Conservation (phyloP, 2,888 invertebrate genomes). For the Netelia fuscicornis region DNA sequence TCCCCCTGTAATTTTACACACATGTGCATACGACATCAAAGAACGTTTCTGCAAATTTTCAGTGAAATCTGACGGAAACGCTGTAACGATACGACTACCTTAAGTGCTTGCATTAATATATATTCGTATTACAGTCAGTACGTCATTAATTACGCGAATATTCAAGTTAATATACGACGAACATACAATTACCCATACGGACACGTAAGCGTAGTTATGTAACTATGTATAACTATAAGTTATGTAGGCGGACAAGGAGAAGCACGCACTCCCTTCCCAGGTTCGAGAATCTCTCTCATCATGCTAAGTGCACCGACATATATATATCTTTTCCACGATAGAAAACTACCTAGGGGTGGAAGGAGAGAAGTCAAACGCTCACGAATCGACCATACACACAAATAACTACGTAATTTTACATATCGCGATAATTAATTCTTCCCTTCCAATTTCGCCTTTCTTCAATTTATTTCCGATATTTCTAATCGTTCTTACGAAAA, state of each 20-base stretch:
- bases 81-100: no score
- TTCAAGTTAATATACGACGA: not conserved
- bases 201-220: not conserved
- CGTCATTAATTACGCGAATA: not conserved
- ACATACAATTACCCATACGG: not conserved
- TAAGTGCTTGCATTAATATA: no score
- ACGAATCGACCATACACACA: not conserved
- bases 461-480: constrained; percentile 19
- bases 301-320: constrained; percentile 62
- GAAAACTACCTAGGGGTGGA: not conserved
- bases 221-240: no score
- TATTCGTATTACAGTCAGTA: not conserved
- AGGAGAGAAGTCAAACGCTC: not conserved
- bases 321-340: not conserved
- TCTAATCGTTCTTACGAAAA: constrained; percentile 6
- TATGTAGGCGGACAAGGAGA: not conserved
- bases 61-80: no score
- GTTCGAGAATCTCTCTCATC: constrained; percentile 55
- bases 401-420: not conserved
- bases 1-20: no score
- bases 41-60: no score
- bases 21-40: no score
- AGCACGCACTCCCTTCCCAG: constrained; percentile 4
- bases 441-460: not conserved
- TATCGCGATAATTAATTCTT: constrained; percentile 65